phyloP scores from a whole-genome alignment of 2,113 vertebrate species.

The Peucedramus taeniatus region DNA sequence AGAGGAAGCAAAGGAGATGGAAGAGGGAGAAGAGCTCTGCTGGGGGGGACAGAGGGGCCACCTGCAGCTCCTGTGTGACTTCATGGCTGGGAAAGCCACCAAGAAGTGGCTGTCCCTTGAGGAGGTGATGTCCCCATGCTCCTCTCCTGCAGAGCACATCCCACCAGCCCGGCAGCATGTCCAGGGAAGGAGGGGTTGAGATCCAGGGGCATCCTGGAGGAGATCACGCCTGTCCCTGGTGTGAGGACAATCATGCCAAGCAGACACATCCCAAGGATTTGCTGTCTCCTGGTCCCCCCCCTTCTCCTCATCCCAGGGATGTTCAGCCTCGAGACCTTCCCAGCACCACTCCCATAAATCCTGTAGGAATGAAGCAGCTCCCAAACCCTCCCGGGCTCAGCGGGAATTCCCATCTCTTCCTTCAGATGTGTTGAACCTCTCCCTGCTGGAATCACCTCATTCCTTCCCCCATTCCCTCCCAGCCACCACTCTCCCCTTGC shows the following conservation, averaged over 20 bases:
- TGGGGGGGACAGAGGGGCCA: not conserved
- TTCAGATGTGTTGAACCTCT: not conserved
- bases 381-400: fast-evolving
- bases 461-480: not conserved
- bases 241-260: not conserved
- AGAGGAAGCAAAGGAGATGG: not conserved
- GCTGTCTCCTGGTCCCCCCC: not conserved
- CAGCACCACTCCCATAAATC: not conserved
- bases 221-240: not conserved
- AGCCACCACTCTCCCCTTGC: not conserved
- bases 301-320: not conserved
- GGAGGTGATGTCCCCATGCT: not conserved
- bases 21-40: not conserved
- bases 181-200: not conserved
- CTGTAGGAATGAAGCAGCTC: not conserved
- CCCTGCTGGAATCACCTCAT: not conserved
- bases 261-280: not conserved
- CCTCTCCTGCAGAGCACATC: not conserved
- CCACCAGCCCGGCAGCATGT: not conserved
- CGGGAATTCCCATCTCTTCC: not conserved
- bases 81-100: not conserved
- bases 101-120: not conserved
- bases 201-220: not conserved
- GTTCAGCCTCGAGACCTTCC: fast-evolving
- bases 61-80: not conserved